phyloP scores from a whole-genome alignment of 2,888 invertebrate genomes.

The Cremastinae sp. region DNA sequence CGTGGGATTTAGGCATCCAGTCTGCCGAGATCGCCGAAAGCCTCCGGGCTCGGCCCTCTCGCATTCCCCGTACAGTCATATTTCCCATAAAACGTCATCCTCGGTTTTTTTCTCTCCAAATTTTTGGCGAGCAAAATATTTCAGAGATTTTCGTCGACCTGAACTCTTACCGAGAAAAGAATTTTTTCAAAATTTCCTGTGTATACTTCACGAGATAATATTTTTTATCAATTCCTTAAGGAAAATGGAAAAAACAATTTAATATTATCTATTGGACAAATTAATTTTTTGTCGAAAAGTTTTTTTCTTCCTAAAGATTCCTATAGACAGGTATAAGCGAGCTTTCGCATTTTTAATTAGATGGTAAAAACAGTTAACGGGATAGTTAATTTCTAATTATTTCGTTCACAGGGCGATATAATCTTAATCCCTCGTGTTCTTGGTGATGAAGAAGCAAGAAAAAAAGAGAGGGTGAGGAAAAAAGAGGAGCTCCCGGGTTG shows the following conservation, averaged over 20 bases:
- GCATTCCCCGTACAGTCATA: conserved; percentile 8
- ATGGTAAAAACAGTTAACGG: neutral
- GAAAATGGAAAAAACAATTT: no score
- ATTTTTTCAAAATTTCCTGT: neutral
- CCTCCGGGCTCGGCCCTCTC: conserved; percentile 36
- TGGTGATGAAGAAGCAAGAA: neutral
- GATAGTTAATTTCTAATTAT: no score
- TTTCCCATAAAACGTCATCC: conserved; percentile 8
- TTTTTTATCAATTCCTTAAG: no score
- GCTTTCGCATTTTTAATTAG: neutral
- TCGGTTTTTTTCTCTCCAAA: no score
- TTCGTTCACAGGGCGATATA: neutral
- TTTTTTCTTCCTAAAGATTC: neutral
- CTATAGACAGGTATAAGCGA: no score
- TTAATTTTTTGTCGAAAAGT: no score
- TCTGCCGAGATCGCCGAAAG: conserved; percentile 32
- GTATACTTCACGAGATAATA: no score
- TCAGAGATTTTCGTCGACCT: no score
- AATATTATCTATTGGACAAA: no score
- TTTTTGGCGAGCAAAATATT: no score
- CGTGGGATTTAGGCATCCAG: conserved; percentile 27
- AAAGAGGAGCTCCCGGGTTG: neutral
- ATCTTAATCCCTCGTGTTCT: conserved; percentile 12
- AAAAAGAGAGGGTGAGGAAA: neutral
- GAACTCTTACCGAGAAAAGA: no score